A percentile compares a stretch with the other conserved stretches of the same genome.
These are phyloP conservation scores for Apamea crenata DNA, from an alignment of 2,888 invertebrate genomes.

Conservation along the genomic window DNA sequence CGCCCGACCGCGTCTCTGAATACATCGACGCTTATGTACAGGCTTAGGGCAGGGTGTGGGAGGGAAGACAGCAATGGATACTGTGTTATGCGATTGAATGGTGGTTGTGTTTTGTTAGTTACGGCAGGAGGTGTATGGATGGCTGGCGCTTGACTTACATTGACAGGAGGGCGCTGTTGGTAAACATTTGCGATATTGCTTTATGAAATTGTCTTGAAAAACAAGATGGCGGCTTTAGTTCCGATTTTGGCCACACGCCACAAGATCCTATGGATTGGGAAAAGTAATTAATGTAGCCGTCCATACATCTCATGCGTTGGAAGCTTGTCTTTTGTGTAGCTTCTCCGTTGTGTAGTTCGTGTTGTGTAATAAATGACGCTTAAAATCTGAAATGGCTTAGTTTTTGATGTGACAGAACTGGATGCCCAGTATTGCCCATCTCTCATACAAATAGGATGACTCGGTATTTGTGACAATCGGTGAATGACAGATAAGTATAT, in stretches of 20 bases:
- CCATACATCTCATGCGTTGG: slow-evolving; percentile 17
- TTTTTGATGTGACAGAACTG: background rate
- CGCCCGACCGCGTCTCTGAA: slow-evolving; percentile 93
- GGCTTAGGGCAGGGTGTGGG: slow-evolving; percentile 49
- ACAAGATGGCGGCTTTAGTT: background rate
- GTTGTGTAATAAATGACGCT: background rate
- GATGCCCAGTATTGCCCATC: background rate
- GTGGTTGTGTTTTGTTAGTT: slow-evolving; percentile 27
- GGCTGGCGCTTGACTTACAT: background rate
- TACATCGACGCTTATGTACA: slow-evolving; percentile 68
- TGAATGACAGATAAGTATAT: background rate
- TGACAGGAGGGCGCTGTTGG: background rate
- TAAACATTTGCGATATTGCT: background rate
- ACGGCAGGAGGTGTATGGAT: background rate
- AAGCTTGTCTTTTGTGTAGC: background rate
- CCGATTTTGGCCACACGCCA: background rate
- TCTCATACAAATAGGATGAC: too few relatives aligned
- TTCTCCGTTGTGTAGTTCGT: background rate
- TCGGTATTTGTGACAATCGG: too few relatives aligned
- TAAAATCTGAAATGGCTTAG: background rate
- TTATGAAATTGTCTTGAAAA: background rate
- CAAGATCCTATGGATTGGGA: background rate
- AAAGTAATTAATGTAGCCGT: background rate
- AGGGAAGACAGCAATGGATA: slow-evolving; percentile 48
- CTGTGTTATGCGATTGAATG: slow-evolving; percentile 31